Conservation (phyloP, 2,113 vertebrate species). For the Archocentrus centrarchus region DNA sequence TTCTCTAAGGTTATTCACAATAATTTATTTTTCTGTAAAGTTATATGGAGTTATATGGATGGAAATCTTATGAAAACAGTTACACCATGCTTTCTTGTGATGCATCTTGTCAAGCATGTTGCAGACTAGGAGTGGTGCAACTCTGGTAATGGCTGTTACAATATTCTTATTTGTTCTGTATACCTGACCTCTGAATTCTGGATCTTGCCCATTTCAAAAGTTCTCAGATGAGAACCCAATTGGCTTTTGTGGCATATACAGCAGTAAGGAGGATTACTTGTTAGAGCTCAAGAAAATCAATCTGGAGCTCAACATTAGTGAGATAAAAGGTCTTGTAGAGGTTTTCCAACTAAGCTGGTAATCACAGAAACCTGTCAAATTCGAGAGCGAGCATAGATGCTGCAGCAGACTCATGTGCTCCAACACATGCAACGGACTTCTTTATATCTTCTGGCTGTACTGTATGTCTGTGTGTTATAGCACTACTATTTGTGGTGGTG, state of each 20-base stretch:
- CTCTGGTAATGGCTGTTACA: too few relatives aligned
- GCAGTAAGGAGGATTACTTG: background rate
- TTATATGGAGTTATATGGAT: too few relatives aligned
- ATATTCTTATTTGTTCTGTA: background rate
- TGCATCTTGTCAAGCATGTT: too few relatives aligned
- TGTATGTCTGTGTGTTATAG: background rate
- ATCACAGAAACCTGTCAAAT: conserved; percentile 10
- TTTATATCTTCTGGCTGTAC: background rate
- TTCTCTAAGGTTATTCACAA: too few relatives aligned
- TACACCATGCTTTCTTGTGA: too few relatives aligned
- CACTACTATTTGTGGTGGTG: background rate
- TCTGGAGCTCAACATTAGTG: background rate
- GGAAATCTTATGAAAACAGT: too few relatives aligned
- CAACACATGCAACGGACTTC: background rate
- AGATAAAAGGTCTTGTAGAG: conserved; percentile 16
- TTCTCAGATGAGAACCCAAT: background rate
- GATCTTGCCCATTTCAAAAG: background rate
- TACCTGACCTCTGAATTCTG: background rate
- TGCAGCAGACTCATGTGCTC: background rate
- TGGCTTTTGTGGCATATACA: background rate
- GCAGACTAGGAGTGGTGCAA: too few relatives aligned
- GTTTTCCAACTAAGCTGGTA: background rate
- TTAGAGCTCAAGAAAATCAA: background rate
- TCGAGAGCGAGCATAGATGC: background rate
- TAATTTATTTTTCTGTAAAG: too few relatives aligned